Evolutionary conservation across 2,888 invertebrate genomes (phyloP), one percentile per base, ranked within the genome.

Genomic region (Limnephilus rhombicus): DNA sequence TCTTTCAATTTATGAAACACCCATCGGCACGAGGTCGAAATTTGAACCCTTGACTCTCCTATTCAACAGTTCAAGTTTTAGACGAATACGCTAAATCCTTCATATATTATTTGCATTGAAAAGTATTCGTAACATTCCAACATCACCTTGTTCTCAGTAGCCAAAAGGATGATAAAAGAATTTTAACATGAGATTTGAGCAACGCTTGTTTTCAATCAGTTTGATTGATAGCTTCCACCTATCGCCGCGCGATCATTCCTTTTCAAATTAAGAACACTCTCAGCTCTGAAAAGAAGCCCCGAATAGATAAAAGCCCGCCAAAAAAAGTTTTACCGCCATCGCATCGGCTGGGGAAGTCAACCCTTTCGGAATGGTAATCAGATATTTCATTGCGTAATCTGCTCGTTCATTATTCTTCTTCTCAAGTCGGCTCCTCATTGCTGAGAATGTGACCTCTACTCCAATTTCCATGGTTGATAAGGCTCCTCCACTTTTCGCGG

Each of bases 301-400:
- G 89, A 93, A 93, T 93, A 93, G 93, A 93, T 92, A 93, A 93
- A 93, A 93, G 91, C 91, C 85, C 93, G 92, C 92, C 90, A 90
- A 93, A 93, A 93, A 92, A 93, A 92, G 80, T 80, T 68, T 68
- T 87, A 80, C 90, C 85, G 91, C 92, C 92, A 92, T 92, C 92
- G 91, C 87, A 80, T 89, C 29, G 89, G 90, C 13, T 18, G 53
- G 91, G 91, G 82, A 49, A 49, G 82, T 82, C 24, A 90, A 90
- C 82, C 13, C 82, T 45, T 89, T 81, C 41, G 29, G 11, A 18
- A 88, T 80, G 15, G 53, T 88, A 37, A 31, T 49, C 24, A 68
- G 83, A 83, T 83, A 5, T 83, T 31, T 83, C 31, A 68, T 24
- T 15, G 53, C 53, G n/a, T n/a, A n/a, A n/a, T n/a, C n/a, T n/a